Base-by-base conservation (phyloP, 1,140 invertebrate genomes). In the Caenorhabditis inopinata region DNA sequence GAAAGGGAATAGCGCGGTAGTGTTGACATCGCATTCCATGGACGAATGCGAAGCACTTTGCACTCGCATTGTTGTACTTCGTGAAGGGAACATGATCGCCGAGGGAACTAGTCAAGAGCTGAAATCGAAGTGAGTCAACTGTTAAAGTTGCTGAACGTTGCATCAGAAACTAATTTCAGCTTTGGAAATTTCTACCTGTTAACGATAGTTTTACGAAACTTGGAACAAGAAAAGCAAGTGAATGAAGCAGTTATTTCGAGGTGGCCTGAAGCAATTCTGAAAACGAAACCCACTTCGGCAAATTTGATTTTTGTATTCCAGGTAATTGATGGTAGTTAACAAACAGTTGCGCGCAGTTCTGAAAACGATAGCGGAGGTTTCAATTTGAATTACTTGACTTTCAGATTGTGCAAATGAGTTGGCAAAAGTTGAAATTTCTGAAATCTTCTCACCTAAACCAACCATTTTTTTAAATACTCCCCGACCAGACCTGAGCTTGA, bases 41-140 rank as follows among this genome's bases (percentile, higher is more conserved):
- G 86, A 87, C 73, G 86, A 87, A 58, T 85, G 83, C 29, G 87
- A 87, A 35, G 85, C 85, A 21, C 62, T 87, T 14, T 87, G 87
- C 47, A 82, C 79, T 21, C n/a, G 80, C 51, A 68, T 88, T 11
- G 87, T 74, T 23, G 84, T 87, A 21, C 83, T 87, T 79, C 76
- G 73, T 35, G 90, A 91, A 82, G 91, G 91, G 46, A 82, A 87
- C 79, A 87, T 91, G 51, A 87, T 87, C 32, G 91, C 90, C 83
- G 82, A 91, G 9, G 91, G 90, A 25, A 89, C 85, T 82, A 89
- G 90, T 38, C 89, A 90, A 78, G 87, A 89, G 83, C 81, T 91
- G 0, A 91, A 91, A 83, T 81, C 89, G 74, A 89, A 47, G n/a
- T 68, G 14, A n/a, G n/a, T n/a, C n/a, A n/a, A n/a, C n/a, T n/a